Conservation (phyloP, 2,113 vertebrate species). For the Todiramphus chloris region DNA sequence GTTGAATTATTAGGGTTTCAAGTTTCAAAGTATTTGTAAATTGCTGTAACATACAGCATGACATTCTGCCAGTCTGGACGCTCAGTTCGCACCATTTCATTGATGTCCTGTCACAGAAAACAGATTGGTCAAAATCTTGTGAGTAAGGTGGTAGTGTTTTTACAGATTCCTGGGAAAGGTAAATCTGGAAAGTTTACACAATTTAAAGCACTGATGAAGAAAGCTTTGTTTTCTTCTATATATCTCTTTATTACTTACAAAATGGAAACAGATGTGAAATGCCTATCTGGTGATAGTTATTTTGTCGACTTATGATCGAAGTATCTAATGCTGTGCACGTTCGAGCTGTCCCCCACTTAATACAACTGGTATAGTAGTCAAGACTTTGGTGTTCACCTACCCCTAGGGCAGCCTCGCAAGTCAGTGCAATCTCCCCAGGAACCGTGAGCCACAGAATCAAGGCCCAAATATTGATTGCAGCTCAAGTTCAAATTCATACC, state of each 20-base stretch:
- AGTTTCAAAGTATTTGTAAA: constrained; percentile 99
- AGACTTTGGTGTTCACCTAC: background rate
- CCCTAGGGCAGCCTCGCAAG: background rate
- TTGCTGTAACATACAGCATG: constrained; percentile 96
- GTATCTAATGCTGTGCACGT: background rate
- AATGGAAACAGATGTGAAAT: background rate
- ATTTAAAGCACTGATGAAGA: background rate
- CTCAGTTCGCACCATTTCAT: constrained; percentile 94
- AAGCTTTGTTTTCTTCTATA: background rate
- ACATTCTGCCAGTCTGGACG: constrained; percentile 95
- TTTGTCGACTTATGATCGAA: background rate
- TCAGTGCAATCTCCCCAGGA: background rate
- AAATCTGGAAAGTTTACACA: background rate
- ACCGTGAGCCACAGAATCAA: background rate
- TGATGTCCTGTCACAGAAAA: constrained; percentile 85
- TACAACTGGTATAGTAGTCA: background rate
- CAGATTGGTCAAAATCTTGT: background rate
- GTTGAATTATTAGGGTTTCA: constrained; percentile 67
- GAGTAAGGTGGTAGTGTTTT: background rate
- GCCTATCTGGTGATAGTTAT: background rate
- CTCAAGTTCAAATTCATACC: background rate
- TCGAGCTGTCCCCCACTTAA: background rate
- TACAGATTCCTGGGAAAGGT: background rate
- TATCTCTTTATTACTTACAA: background rate
- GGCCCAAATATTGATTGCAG: background rate